Percentiles rank a stretch among this genome's conserved stretches.
Conservation (phyloP, 2,797 vertebrate species). For the Tiaroga cobitis region DNA sequence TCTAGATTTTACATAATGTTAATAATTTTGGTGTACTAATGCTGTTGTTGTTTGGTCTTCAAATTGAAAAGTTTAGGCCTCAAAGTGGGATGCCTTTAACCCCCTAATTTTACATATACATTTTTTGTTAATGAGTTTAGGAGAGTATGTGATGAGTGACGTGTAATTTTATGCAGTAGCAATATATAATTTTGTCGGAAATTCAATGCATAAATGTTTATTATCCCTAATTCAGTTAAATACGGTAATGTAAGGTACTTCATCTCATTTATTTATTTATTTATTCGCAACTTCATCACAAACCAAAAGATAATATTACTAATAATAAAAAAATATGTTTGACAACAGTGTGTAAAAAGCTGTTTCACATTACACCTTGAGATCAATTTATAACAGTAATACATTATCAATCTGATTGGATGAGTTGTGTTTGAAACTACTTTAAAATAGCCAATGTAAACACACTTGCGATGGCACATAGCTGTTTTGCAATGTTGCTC, state of each 20-base stretch:
- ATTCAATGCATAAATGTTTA: background rate
- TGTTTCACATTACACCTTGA: background rate
- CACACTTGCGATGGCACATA: background rate
- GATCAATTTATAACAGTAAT: background rate
- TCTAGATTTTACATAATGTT: background rate
- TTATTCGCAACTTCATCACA: background rate
- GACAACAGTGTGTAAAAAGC: background rate
- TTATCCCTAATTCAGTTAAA: background rate
- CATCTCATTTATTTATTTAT: background rate
- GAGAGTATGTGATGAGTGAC: background rate
- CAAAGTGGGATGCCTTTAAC: background rate
- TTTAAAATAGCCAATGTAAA: background rate
- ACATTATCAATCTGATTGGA: background rate
- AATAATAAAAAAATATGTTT: too few relatives aligned
- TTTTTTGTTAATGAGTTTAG: background rate
- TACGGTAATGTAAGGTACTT: background rate
- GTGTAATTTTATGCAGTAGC: background rate
- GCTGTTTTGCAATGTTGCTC: background rate
- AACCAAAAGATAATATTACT: background rate
- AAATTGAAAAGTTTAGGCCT: background rate
- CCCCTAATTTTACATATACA: background rate
- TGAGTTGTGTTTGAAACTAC: background rate
- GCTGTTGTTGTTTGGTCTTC: background rate
- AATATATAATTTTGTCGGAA: background rate
- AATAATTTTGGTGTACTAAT: background rate